Percentiles rank a stretch among this genome's conserved stretches.
Evolutionary conservation across 2,797 vertebrate species (phyloP).

Genomic region (Falco biarmicus): DNA sequence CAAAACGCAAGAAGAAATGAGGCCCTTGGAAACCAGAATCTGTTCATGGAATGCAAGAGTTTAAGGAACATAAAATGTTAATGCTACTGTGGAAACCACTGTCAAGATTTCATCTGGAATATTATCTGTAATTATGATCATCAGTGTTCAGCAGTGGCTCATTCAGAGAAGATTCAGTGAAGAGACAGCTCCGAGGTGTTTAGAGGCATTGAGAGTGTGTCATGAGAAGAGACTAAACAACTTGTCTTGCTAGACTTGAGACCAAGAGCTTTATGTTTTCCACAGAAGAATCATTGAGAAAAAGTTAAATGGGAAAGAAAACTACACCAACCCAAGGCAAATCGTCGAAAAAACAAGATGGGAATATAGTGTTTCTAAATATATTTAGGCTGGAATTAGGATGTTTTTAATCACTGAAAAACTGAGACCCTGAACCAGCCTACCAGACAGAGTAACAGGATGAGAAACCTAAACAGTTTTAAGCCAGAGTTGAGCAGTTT

Average conservation of each 20-base stretch:
- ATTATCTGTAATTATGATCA: neutral
- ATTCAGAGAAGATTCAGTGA: neutral
- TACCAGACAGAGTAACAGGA: neutral
- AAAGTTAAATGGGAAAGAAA: neutral
- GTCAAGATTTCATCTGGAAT: slow-evolving; percentile 10
- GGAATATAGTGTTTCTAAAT: neutral
- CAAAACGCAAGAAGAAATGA: neutral
- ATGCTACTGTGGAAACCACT: neutral
- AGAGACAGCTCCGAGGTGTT: neutral
- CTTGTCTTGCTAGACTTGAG: neutral
- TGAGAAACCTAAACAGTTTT: neutral
- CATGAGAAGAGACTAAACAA: neutral
- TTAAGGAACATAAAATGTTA: slow-evolving; percentile 47
- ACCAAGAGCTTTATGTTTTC: neutral
- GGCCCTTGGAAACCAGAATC: neutral
- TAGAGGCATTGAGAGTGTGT: neutral
- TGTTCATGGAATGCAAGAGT: neutral
- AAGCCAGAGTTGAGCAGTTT: neutral
- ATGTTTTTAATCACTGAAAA: neutral
- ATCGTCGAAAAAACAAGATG: neutral
- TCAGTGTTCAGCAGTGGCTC: neutral
- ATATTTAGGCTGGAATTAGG: neutral
- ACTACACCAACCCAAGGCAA: neutral
- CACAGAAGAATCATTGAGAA: neutral
- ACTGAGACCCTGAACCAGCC: neutral